phyloP scores from a whole-genome alignment of 1,140 invertebrate genomes.

The Nasonia giraulti region DNA sequence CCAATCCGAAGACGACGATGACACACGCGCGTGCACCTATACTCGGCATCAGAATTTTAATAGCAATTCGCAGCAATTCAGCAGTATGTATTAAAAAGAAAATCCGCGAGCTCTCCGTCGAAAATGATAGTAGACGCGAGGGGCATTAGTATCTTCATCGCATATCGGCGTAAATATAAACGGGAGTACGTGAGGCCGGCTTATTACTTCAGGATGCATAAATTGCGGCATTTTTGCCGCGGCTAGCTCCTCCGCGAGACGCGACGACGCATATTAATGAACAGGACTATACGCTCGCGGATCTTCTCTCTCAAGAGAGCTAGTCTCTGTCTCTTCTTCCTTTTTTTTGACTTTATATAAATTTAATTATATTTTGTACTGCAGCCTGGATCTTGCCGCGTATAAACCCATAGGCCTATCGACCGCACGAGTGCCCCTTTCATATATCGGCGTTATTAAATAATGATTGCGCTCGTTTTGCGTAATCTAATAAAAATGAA shows the following conservation, averaged over 20 bases:
- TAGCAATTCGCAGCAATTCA: neutral
- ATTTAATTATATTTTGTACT: no score
- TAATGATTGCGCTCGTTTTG: no score
- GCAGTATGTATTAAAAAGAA: no score
- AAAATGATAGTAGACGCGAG: slow-evolving; percentile 11
- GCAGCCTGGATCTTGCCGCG: no score
- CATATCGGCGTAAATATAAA: neutral
- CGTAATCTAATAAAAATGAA: no score
- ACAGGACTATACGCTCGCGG: neutral
- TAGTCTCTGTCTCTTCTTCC: neutral
- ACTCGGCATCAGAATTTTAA: slow-evolving; percentile 1
- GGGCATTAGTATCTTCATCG: slow-evolving; percentile 34
- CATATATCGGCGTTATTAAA: no score
- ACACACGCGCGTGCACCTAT: no score
- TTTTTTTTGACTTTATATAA: neutral
- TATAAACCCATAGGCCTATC: no score
- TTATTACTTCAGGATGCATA: slow-evolving; percentile 43
- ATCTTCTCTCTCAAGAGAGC: neutral
- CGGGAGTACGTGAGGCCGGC: neutral
- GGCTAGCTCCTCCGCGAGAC: neutral
- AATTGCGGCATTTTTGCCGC: slow-evolving; percentile 34
- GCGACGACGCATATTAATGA: slow-evolving; percentile 31
- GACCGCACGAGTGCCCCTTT: no score
- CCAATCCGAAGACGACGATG: no score
- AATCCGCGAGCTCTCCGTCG: neutral